Evolutionary conservation across 2,888 invertebrate species (phyloP), one percentile per base, ranked within the genome.

Genomic region (Orgyia antiqua): DNA sequence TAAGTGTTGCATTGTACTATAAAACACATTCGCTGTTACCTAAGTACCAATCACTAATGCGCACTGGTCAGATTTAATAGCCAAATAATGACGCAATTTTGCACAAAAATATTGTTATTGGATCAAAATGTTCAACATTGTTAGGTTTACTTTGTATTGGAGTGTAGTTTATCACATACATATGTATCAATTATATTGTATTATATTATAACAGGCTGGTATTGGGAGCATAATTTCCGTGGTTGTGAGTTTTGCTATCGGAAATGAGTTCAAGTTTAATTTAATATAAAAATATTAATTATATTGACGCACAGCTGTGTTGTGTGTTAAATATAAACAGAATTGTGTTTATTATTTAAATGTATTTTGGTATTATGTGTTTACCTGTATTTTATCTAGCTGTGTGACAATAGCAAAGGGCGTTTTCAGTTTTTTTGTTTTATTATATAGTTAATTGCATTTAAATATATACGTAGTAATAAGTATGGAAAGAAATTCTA

Each of bases 211-310:
- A 70, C 72, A 65, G 66, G 86, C 84, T 86, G 86, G 86, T 86
- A 80, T 78, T 83, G 84, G 86, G 86, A 86, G 84, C 86, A 86
- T 84, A 56, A 78, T 83, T 86, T 84, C 84, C 84, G 83, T 73
- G 82, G 84, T 86, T 84, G 84, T 84, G 84, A 84, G 68, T 68
- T 74, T 72, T 70, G 65, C 80, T 78, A 69, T 80, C 86, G 86
- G 86, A 69, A 86, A 84, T 84, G 75, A 77, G 70, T 83, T 82
- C 78, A 72, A 68, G 52, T 68, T 69, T 75, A 68, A 63, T 67
- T 56, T 53, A 51, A 42, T 56, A 45, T 69, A 65, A 63, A 61
- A 58, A 58, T 54, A 58, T 61, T 63, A 70, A 68, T 71, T 61
- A 64, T 78, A 73, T 66, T 45, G 59, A 70, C 83, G 84, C 84